Percentiles rank a stretch among this genome's conserved stretches.
These are phyloP conservation scores for Frieseomelitta varia DNA, from an alignment of 1,140 invertebrate species.

Conservation along the genomic window DNA sequence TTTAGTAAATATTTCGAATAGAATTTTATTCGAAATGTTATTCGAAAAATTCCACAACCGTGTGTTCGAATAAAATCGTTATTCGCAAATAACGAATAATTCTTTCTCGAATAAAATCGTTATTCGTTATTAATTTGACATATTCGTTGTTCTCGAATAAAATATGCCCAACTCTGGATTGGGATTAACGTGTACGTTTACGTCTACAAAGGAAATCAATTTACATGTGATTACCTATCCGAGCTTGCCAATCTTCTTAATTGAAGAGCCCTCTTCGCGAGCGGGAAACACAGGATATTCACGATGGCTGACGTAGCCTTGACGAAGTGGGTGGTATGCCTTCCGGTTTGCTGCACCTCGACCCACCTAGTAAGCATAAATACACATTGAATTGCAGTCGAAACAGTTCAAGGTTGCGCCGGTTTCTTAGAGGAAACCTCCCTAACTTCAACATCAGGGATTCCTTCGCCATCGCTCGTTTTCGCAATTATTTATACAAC, in stretches of 20 bases:
- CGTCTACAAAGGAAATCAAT: slow-evolving; percentile 34
- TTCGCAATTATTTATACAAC: no score
- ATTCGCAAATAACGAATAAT: no score
- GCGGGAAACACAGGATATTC: slow-evolving; percentile 37
- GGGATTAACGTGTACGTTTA: slow-evolving; percentile 11
- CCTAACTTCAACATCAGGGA: not conserved
- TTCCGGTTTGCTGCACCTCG: slow-evolving; percentile 15
- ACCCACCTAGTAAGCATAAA: slow-evolving; percentile 5
- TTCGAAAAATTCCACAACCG: no score
- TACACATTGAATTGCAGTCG: not conserved
- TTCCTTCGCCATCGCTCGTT: not conserved
- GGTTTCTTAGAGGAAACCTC: not conserved
- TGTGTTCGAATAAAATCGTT: no score
- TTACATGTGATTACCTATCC: slow-evolving; percentile 42
- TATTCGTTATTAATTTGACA: no score
- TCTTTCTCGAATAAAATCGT: no score
- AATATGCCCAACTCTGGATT: no score
- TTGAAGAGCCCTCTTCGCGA: slow-evolving; percentile 38
- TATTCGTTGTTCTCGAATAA: no score
- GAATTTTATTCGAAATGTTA: no score
- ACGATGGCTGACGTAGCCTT: slow-evolving; percentile 43
- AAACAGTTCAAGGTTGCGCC: not conserved
- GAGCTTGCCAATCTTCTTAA: slow-evolving; percentile 48
- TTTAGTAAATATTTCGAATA: no score
- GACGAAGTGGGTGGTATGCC: slow-evolving; percentile 21